Conservation (phyloP, 2,888 invertebrate species). For the Drosophila austrosaltans region DNA sequence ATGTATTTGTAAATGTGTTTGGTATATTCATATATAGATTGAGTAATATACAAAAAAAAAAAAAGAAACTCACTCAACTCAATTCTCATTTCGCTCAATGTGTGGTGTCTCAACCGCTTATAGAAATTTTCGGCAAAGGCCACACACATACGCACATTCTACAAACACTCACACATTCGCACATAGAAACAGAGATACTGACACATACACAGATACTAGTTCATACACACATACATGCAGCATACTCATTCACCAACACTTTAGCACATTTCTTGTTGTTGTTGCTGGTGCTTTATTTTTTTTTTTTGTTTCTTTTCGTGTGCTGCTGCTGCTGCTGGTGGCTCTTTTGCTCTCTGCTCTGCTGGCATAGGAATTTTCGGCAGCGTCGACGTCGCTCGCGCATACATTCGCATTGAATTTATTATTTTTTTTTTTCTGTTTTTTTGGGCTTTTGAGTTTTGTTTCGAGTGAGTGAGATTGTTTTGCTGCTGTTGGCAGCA, state of each 20-base stretch:
- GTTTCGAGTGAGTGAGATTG: constrained; percentile 1
- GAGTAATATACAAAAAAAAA: background rate
- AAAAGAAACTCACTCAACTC: constrained; percentile 21
- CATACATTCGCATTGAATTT: constrained; percentile 10
- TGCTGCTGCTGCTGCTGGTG: constrained; percentile 4
- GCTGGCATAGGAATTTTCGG: constrained; percentile 68
- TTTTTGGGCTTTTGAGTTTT: constrained; percentile 33
- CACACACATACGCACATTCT: constrained; percentile 5
- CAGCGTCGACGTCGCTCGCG: constrained; percentile 46
- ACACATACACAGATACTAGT: background rate
- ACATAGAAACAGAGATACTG: background rate
- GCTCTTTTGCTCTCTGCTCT: constrained; percentile 27
- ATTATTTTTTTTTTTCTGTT: constrained; percentile 16
- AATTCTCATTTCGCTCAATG: constrained; percentile 48
- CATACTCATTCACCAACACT: constrained; percentile 20
- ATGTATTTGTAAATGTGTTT: background rate
- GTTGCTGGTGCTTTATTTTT: constrained; percentile 4
- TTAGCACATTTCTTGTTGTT: constrained; percentile 10
- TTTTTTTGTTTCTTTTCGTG: constrained; percentile 3
- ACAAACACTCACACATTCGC: background rate
- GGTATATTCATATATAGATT: background rate
- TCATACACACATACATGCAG: constrained; percentile 24
- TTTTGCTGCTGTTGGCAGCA: constrained; percentile 4
- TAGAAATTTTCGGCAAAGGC: constrained; percentile 52
- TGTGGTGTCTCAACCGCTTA: constrained; percentile 20